Evolutionary conservation across 2,888 invertebrate genomes (phyloP), one percentile per base, ranked within the genome.

Genomic region (Norana najaformis): DNA sequence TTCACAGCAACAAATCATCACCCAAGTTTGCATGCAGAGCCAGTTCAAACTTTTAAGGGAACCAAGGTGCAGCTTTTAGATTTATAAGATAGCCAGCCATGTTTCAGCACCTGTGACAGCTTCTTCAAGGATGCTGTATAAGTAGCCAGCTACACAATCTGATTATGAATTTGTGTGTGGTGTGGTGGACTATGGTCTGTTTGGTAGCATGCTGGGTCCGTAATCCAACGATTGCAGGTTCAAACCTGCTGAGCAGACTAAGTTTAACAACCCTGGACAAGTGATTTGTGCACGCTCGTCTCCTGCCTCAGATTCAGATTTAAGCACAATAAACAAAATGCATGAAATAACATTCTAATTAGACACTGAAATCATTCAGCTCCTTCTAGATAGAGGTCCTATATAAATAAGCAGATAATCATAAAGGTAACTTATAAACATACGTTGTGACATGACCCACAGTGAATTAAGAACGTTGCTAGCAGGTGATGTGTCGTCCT

Each of bases 401-500:
- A 23, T 23, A 69, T 69, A 30, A 69, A 2, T n/a, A n/a, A n/a
- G 30, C 69, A 0, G 30, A 69, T n/a, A n/a, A 47, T 23, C 4
- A 47, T 23, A 47, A 14, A 47, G 47, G 23, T 47, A 88, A 37
- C 38, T 23, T n/a, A 41, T 37, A 47, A 39, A 85, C 89, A 53
- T 38, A 92, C 92, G 90, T 90, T 92, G 91, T 35, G 90, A 83
- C 23, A 90, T 90, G 30, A 90, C 91, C 93, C 93, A 93, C 89
- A 92, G 91, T 2, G 92, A 92, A 88, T 89, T 91, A 85, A 94
- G 93, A 35, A 94, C 93, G 91, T 93, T 93, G 85, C 93, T 93
- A n/a, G 93, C 93, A 39, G 91, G 91, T 16, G 93, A 92, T 23
- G 93, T 92, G 30, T 93, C 94, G 88, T 94, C 94, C 90, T 92